Evolutionary conservation across 2,888 invertebrate species (phyloP).

Genomic region (Drosophila colorata): DNA sequence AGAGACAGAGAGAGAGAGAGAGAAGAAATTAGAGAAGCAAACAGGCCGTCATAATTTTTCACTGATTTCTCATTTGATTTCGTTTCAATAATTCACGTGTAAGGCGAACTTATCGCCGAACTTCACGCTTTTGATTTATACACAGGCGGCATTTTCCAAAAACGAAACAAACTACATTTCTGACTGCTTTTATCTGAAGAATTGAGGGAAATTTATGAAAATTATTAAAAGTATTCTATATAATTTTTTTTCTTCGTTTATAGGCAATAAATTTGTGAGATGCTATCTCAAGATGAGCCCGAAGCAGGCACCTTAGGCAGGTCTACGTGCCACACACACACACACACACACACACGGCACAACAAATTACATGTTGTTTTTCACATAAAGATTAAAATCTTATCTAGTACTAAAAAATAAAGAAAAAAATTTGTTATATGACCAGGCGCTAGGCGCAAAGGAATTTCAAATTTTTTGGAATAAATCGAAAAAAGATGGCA

Average conservation of each 20-base stretch:
- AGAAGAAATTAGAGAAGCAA: conserved; percentile 54
- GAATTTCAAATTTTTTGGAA: conserved; percentile 59
- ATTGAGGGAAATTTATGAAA: conserved; percentile 74
- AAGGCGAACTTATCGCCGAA: conserved; percentile 65
- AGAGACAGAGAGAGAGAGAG: conserved; percentile 43
- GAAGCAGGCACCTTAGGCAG: conserved; percentile 44
- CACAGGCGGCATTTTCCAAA: conserved; percentile 66
- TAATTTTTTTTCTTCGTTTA: conserved; percentile 55
- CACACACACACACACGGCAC: conserved; percentile 42
- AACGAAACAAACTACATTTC: conserved; percentile 19
- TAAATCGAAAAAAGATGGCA: conserved; percentile 74
- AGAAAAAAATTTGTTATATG: conserved; percentile 70
- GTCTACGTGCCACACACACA: conserved; percentile 46
- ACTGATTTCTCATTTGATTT: conserved; percentile 9
- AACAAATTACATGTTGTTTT: conserved; percentile 83
- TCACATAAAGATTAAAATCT: conserved; percentile 84
- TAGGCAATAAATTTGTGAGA: conserved; percentile 82
- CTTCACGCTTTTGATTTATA: conserved; percentile 68
- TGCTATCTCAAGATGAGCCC: conserved; percentile 79
- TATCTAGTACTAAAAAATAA: conserved; percentile 78
- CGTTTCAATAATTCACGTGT: conserved; percentile 33
- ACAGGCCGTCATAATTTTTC: conserved; percentile 60
- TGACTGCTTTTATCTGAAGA: conserved; percentile 48
- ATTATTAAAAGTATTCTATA: conserved; percentile 81
- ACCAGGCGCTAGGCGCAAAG: conserved; percentile 75